Percentiles rank a stretch among this genome's conserved stretches.
phyloP scores from a whole-genome alignment of 2,888 invertebrate species.

The Apamea epomidion region DNA sequence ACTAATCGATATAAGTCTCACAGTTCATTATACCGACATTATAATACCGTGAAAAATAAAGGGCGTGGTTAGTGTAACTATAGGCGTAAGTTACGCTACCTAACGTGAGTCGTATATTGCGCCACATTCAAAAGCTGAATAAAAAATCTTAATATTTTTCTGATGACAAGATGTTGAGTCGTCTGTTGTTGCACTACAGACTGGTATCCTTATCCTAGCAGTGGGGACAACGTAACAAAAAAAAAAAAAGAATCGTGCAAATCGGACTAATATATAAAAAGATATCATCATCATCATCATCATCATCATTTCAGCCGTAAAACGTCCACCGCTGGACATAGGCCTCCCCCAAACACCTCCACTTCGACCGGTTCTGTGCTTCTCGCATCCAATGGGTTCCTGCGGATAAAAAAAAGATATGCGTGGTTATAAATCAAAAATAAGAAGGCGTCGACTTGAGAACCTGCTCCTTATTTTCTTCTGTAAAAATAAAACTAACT shows the following conservation, averaged over 20 bases:
- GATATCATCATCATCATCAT: no score
- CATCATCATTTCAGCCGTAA: no score
- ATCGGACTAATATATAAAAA: neutral
- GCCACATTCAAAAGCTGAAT: neutral
- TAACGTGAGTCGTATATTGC: neutral
- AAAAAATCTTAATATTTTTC: neutral
- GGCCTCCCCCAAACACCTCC: no score
- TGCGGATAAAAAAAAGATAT: no score
- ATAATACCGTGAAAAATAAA: constrained; percentile 1
- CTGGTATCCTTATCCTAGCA: neutral
- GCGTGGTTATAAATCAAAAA: no score
- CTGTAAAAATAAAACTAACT: constrained; percentile 25
- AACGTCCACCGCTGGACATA: no score
- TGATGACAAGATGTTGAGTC: neutral
- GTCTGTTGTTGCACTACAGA: no score
- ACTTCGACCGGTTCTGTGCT: no score
- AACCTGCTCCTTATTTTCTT: neutral
- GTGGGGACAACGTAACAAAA: neutral
- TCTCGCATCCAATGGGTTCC: no score
- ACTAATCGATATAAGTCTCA: neutral
- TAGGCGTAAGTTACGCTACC: neutral
- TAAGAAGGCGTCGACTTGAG: no score
- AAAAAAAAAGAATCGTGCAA: neutral
- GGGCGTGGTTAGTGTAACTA: neutral
- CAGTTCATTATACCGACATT: neutral